Percentiles rank a stretch among this genome's conserved stretches.
phyloP scores from a whole-genome alignment of 2,113 vertebrate genomes.

The Microtus pennsylvanicus region DNA sequence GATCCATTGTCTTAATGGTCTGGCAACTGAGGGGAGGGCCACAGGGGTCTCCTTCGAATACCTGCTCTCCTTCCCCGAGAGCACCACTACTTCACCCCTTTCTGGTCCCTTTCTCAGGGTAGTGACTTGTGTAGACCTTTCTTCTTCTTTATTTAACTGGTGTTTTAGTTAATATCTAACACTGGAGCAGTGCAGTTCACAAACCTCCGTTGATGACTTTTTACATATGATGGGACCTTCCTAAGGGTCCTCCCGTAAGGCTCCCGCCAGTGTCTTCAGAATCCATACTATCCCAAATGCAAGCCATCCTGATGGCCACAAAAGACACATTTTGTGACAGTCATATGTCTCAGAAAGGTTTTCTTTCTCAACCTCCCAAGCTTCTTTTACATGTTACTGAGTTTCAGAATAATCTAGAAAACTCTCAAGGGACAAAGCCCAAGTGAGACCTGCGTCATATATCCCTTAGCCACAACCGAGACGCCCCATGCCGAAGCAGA shows the following conservation, averaged over 20 bases:
- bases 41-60: too few relatives aligned
- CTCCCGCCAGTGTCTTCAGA: accelerated
- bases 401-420: neutral
- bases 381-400: neutral
- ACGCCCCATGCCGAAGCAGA: accelerated
- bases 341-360: neutral
- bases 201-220: neutral
- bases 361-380: neutral
- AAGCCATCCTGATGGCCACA: accelerated
- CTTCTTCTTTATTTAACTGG: neutral
- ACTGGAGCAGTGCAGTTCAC: neutral
- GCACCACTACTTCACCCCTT: accelerated
- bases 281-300: accelerated
- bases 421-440: neutral
- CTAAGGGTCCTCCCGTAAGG: accelerated
- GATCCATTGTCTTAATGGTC: neutral
- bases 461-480: neutral
- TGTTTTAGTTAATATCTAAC: neutral
- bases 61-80: too few relatives aligned
- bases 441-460: neutral
- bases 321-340: accelerated
- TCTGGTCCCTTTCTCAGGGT: neutral
- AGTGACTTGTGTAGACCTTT: neutral
- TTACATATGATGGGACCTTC: neutral
- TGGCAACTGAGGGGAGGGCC: too few relatives aligned